phyloP scores from a whole-genome alignment of 2,113 vertebrate genomes.

The Thalassoma bifasciatum region DNA sequence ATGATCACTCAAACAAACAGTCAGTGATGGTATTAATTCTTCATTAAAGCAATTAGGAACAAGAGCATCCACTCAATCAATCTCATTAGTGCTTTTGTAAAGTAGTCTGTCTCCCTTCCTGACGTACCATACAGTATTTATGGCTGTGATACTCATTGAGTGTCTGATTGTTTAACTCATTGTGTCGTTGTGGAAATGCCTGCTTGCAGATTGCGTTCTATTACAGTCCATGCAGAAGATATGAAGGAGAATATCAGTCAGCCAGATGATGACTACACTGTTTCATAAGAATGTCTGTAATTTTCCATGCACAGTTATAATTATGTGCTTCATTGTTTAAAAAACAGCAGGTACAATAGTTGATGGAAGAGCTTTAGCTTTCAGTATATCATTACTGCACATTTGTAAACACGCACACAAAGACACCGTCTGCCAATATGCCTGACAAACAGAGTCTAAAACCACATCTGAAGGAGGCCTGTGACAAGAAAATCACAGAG shows the following conservation, averaged over 20 bases:
- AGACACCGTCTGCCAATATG: slow-evolving; percentile 12
- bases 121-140: slow-evolving; percentile 44
- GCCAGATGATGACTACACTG: slow-evolving; percentile 27
- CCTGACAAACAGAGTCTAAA: slow-evolving; percentile 2
- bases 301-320: slow-evolving; percentile 48
- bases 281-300: slow-evolving; percentile 44
- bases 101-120: slow-evolving; percentile 32
- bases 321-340: slow-evolving; percentile 19
- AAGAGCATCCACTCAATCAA: slow-evolving; percentile 67
- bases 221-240: slow-evolving; percentile 42
- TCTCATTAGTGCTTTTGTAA: slow-evolving; percentile 60
- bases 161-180: slow-evolving; percentile 46
- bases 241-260: slow-evolving; percentile 60
- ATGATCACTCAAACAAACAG: slow-evolving; percentile 63
- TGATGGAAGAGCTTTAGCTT: slow-evolving; percentile 31
- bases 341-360: slow-evolving; percentile 47
- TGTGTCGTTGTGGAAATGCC: slow-evolving; percentile 33
- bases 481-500: slow-evolving; percentile 7
- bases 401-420: slow-evolving; percentile 8
- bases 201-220: slow-evolving; percentile 51
- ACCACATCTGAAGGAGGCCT: slow-evolving; percentile 10
- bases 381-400: slow-evolving; percentile 7
- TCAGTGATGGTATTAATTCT: slow-evolving; percentile 61
- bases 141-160: slow-evolving; percentile 42
- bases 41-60: slow-evolving; percentile 65